phyloP scores from a whole-genome alignment of 1,140 invertebrate genomes.

The Antheraea pernyi region DNA sequence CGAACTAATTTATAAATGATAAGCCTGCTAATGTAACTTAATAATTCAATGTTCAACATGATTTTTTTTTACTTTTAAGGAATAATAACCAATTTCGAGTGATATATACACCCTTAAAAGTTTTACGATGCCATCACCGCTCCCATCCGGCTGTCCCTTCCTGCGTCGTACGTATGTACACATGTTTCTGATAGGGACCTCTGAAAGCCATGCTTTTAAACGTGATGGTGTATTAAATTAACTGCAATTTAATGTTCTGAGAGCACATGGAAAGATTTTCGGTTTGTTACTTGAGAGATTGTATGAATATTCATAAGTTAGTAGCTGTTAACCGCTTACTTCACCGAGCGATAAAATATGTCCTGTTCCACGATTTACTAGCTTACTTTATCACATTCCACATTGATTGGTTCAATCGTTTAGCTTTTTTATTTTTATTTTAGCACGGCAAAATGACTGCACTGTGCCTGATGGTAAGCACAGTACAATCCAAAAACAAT shows the following conservation, averaged over 20 bases:
- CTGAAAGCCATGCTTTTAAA: neutral
- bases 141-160: slow-evolving; percentile 15
- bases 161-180: neutral
- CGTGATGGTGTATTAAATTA: neutral
- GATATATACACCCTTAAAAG: slow-evolving; percentile 4
- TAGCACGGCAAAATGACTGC: no score
- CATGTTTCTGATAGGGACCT: neutral
- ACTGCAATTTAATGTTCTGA: neutral
- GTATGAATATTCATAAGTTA: no score
- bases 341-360: no score
- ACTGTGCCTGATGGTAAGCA: no score
- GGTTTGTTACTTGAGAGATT: no score
- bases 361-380: no score
- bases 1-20: neutral
- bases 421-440: no score
- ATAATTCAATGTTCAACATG: neutral
- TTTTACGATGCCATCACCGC: slow-evolving; percentile 17
- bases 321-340: no score
- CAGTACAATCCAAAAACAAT: no score
- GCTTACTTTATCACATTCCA: no score
- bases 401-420: no score
- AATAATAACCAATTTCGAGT: neutral
- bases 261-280: neutral
- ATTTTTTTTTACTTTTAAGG: neutral
- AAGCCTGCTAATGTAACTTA: neutral